phyloP scores from a whole-genome alignment of 2,888 invertebrate genomes.

The Gnatocerus cornutus region DNA sequence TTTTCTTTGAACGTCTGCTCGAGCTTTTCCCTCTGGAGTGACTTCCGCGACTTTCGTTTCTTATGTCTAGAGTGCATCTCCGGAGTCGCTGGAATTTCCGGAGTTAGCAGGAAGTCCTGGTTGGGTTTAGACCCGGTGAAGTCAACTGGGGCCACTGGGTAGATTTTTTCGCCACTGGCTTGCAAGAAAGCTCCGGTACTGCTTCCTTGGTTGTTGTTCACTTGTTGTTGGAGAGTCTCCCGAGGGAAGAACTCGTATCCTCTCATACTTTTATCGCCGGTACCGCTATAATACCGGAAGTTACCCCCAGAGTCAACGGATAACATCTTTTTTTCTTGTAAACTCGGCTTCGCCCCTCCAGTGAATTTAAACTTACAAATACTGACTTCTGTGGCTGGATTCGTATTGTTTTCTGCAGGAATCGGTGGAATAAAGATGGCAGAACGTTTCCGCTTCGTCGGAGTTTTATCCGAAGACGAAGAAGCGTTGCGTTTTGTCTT shows the following conservation, averaged over 20 bases:
- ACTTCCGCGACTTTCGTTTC: slow-evolving; percentile 86
- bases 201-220: slow-evolving; percentile 73
- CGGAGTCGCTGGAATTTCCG: slow-evolving; percentile 62
- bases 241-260: slow-evolving; percentile 86
- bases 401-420: slow-evolving; percentile 82
- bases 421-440: slow-evolving; percentile 90
- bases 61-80: slow-evolving; percentile 61
- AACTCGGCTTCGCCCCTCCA: slow-evolving; percentile 89
- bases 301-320: slow-evolving; percentile 93
- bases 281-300: slow-evolving; percentile 88
- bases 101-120: slow-evolving; percentile 66
- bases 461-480: slow-evolving; percentile 66
- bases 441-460: slow-evolving; percentile 84
- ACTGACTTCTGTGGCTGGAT: slow-evolving; percentile 84
- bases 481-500: slow-evolving; percentile 69
- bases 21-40: slow-evolving; percentile 88
- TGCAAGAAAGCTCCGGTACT: slow-evolving; percentile 73
- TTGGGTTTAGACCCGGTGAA: slow-evolving; percentile 63
- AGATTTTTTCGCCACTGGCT: slow-evolving; percentile 74
- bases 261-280: slow-evolving; percentile 85
- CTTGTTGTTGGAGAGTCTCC: slow-evolving; percentile 79
- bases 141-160: slow-evolving; percentile 65
- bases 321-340: slow-evolving; percentile 94
- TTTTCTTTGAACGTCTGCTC: slow-evolving; percentile 95
- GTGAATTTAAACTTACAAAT: slow-evolving; percentile 96